These are phyloP conservation scores for Trichogramma evanescens DNA, from an alignment of 2,888 invertebrate genomes.

Conservation along the genomic window DNA sequence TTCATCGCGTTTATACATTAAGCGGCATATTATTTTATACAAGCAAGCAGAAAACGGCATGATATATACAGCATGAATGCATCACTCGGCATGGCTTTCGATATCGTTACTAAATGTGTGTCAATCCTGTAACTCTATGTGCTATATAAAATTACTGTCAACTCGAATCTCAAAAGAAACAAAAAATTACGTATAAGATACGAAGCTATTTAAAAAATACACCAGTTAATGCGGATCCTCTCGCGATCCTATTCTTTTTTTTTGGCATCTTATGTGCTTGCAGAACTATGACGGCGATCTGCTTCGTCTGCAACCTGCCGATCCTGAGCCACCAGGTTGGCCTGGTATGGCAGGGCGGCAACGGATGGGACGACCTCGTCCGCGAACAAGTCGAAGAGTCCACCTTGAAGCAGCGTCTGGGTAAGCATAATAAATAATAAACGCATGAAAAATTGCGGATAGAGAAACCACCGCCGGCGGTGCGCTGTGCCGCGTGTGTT, in stretches of 20 bases:
- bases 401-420: conserved; percentile 75
- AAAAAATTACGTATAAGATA: background rate
- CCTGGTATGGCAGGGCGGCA: conserved; percentile 87
- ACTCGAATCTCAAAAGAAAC: background rate
- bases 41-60: too few species aligned
- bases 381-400: conserved; percentile 81
- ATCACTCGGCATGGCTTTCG: too few species aligned
- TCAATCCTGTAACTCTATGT: too few species aligned
- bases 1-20: too few species aligned
- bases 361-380: conserved; percentile 89
- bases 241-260: background rate
- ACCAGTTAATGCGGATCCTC: background rate
- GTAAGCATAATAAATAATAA: conserved; percentile 39
- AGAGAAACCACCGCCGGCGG: too few species aligned
- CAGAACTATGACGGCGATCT: conserved; percentile 73
- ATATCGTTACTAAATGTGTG: too few species aligned
- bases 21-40: too few species aligned
- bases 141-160: background rate
- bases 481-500: too few species aligned
- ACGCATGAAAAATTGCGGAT: too few species aligned
- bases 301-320: conserved; percentile 93
- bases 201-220: background rate
- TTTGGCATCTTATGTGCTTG: background rate
- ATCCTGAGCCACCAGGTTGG: conserved; percentile 92
- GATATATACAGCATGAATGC: too few species aligned